Conservation (phyloP, 1,140 invertebrate genomes). For the Drosophila hydei region DNA sequence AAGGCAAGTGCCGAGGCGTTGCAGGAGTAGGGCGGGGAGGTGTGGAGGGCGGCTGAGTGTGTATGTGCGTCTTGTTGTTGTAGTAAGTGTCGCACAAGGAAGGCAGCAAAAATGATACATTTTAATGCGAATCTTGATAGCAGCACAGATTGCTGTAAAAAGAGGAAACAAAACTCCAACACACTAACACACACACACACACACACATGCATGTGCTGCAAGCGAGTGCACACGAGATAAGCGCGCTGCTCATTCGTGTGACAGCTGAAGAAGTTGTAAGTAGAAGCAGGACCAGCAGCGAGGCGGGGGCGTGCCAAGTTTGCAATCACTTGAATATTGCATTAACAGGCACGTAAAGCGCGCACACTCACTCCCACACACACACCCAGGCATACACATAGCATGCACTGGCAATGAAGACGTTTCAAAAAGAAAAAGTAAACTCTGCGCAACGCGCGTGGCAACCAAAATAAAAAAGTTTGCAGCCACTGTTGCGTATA, state of each 20-base stretch:
- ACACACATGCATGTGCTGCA: constrained; percentile 48
- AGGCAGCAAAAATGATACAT: constrained; percentile 83
- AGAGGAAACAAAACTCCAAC: constrained; percentile 71
- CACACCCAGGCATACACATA: constrained; percentile 25
- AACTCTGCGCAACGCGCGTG: constrained; percentile 15
- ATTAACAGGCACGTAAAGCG: constrained; percentile 80
- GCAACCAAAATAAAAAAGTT: constrained; percentile 47
- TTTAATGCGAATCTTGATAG: constrained; percentile 84
- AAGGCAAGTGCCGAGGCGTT: constrained; percentile 20
- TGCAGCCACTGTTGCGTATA: constrained; percentile 62
- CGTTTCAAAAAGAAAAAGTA: constrained; percentile 43
- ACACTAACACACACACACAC: constrained; percentile 40
- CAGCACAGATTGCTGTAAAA: constrained; percentile 75
- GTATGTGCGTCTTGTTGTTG: constrained; percentile 26
- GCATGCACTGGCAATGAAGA: constrained; percentile 67
- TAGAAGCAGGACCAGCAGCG: constrained; percentile 22
- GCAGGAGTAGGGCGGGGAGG: constrained; percentile 3
- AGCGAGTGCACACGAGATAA: constrained; percentile 68
- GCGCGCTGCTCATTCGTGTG: constrained; percentile 75
- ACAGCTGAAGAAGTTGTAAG: constrained; percentile 81
- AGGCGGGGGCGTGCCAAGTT: constrained; percentile 33
- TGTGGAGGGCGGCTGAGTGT: constrained; percentile 17
- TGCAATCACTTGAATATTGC: constrained; percentile 84
- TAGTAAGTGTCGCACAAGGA: constrained; percentile 42
- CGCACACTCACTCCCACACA: constrained; percentile 40